Base-by-base conservation (phyloP, 30 jellyfish, hydroid and myxozoan genomes). In the Aurelia aurita complex sp. Pacific region DNA sequence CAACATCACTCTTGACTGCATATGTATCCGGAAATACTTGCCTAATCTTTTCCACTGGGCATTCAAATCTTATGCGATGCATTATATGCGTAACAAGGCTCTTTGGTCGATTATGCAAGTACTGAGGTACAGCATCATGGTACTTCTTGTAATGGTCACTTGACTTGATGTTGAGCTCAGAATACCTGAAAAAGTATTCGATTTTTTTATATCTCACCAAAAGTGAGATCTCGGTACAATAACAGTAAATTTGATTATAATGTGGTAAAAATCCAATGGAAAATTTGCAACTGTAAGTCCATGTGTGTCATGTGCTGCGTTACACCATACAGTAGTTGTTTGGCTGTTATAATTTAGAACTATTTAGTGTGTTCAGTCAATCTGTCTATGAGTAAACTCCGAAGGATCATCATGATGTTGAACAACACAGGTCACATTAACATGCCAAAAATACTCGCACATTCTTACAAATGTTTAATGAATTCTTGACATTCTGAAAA, bases 101-200 rank as follows among this genome's bases (percentile, higher is more conserved):
- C 62, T 69, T 69, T 29, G 80, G 80, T 11, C 80, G 80, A 29
- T 69, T 36, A 17, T 69, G 80, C 51, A 69, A 34, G 80, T 5
- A 43, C 63, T 64, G 33, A 18, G 74, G 74, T 69, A 69, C 80
- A 69, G 80, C 80, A 69, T 69, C 62, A 69, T 69, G 80, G 62
- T 69, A 43, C 80, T 69, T 36, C 80, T 69, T 19, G 51, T 69
- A 69, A 17, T 34, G 42, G 80, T 69, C 62, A 69, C 80, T 69
- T 36, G 80, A 33, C 62, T 69, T 69, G 42, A 10, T 69, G 62
- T 29, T 67, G 77, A 67, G 77, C 77, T 67, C 80, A 4, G 60
- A 69, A 34, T 69, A 69, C 80, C 80, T 69, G 80, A 38, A n/a
- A 69, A 46, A 46, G 61, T 17, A 42, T 10, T 3, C 9, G 36